These are phyloP conservation scores for Paratilapia polleni DNA, from an alignment of 2,113 vertebrate species.

Conservation along the genomic window DNA sequence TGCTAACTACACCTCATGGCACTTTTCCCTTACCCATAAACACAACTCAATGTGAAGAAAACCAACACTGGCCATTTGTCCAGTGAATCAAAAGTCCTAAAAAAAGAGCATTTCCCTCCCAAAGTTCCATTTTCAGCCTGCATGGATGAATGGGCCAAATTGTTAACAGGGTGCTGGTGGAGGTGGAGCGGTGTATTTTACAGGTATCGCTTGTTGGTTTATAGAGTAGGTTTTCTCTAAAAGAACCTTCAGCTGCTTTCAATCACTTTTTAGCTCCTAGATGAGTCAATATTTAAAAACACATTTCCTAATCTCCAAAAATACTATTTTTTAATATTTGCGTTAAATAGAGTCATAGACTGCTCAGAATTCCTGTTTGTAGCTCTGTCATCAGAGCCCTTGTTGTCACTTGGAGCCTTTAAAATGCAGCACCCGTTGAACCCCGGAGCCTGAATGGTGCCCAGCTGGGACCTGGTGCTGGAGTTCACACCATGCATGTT, in stretches of 20 bases:
- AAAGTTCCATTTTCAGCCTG: conserved; percentile 21
- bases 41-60: not conserved
- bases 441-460: conserved; percentile 15
- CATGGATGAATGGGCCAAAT: conserved; percentile 34
- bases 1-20: not conserved
- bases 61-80: conserved; percentile 29
- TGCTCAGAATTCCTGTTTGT: not conserved
- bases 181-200: conserved; percentile 42
- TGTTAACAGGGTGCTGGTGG: conserved; percentile 15
- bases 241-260: not conserved
- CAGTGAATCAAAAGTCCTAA: conserved; percentile 5
- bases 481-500: conserved; percentile 66
- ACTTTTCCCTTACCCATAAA: not conserved
- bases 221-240: too few relatives aligned
- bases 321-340: not conserved
- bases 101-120: not conserved
- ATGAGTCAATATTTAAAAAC: not conserved
- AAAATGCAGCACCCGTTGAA: conserved; percentile 26
- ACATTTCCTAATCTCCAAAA: not conserved
- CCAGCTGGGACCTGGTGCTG: conserved; percentile 51
- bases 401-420: not conserved
- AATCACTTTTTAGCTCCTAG: not conserved
- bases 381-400: not conserved
- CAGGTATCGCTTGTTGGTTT: conserved; percentile 17
- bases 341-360: fast-evolving